Percentiles rank a stretch among this genome's conserved stretches.
These are phyloP conservation scores for Sebastes diploproa DNA, from an alignment of 2,797 vertebrate species.

Conservation along the genomic window DNA sequence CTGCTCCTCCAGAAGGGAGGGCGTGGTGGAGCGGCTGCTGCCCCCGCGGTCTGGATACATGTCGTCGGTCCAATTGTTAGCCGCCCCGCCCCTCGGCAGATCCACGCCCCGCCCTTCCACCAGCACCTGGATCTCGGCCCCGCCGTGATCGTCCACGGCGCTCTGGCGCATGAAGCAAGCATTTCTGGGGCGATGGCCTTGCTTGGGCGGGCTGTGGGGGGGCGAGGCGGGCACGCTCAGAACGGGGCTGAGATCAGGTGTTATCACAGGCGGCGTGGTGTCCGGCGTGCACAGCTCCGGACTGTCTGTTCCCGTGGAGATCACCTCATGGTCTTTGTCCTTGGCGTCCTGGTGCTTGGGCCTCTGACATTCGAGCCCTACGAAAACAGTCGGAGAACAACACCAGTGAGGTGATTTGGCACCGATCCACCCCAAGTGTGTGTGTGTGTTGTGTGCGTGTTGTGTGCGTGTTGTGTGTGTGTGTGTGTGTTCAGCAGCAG, in stretches of 20 bases:
- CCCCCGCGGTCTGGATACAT: constrained; percentile 81
- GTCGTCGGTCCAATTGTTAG: constrained; percentile 91
- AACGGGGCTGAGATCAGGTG: constrained; percentile 91
- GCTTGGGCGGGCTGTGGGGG: constrained; percentile 78
- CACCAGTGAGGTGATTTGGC: constrained; percentile 53
- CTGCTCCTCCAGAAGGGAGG: constrained; percentile 86
- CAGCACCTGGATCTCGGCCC: constrained; percentile 95
- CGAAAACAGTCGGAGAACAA: constrained; percentile 38
- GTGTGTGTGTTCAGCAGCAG: constrained; percentile 19
- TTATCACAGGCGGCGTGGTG: constrained; percentile 92
- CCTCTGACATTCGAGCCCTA: constrained; percentile 93
- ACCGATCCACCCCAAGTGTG: constrained; percentile 8
- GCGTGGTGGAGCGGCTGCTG: constrained; percentile 82
- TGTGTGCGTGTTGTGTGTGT: constrained; percentile 13
- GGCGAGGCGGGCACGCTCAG: constrained; percentile 90
- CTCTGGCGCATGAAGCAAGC: constrained; percentile 93
- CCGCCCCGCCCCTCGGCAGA: constrained; percentile 73
- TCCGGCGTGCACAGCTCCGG: constrained; percentile 87
- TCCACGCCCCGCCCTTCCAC: constrained; percentile 87
- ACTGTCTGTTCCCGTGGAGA: constrained; percentile 89
- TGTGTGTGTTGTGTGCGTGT: constrained; percentile 6
- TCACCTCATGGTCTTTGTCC: constrained; percentile 90
- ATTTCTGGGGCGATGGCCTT: constrained; percentile 83
- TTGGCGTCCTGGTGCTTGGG: constrained; percentile 90
- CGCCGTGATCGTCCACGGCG: constrained; percentile 89